Evolutionary conservation across 2,888 invertebrate species (phyloP), one percentile per base, ranked within the genome.

Genomic region (Eupithecia abbreviata): DNA sequence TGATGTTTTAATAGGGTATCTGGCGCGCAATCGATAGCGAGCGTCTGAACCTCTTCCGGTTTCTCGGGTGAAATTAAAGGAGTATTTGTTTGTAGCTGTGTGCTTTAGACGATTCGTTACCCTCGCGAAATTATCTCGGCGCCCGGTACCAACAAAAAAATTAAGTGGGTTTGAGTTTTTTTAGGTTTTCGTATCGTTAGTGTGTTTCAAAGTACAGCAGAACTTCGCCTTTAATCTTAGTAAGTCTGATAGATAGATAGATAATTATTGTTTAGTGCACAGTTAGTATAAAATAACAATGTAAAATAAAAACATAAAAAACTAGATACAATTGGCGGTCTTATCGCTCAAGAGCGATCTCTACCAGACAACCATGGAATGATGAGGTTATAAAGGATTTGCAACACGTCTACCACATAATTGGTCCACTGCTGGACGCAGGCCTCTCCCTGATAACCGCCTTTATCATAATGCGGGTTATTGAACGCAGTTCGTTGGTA

Each of bases 1-100:
- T 71, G 70, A 71, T 74, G 71, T 49, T 73, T 71, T 71, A 67
- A 67, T 77, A 58, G 73, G 30, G 72, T 73, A 66, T 70, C 47
- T 69, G 65, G 15, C n/a, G 45, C 69, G 69, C 69, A 10, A 69
- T 49, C 69, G 69, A 69, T 69, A 5, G 47, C 45, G 68, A 5
- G 47, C 45, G 68, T 47, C 10, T 68, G 55, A 55, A 9, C 58
- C 18, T 58, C 58, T 18, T 62, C 62, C 62, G 10, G 62, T 3
- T 62, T 62, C 62, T 30, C 10, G 62, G 62, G 30, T 47, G 47
- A 13, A 69, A 69, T 69, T 45, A 30, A 62, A 62, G 12, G 30
- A 62, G 30, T 62, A 62, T 62, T 62, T 62, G 12, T 62, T 62
- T 30, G 30, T 62, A 18, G 30, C 58, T 58, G 58, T 58, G 58